Conservation (phyloP, 2,888 invertebrate species). For the Barypeithes pellucidus region DNA sequence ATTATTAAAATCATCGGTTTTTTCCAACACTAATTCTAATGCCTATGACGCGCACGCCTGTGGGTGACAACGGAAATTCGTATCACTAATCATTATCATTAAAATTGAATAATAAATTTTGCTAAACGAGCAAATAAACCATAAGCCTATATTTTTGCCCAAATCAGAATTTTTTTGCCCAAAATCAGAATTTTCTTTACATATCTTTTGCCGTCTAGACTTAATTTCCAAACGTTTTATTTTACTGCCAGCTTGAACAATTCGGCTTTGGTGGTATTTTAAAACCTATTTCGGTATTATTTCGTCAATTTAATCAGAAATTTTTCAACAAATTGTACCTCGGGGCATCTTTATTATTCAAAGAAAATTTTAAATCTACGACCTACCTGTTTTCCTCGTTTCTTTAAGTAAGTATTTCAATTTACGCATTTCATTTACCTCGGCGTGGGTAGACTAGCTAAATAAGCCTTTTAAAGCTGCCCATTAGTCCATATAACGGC, state of each 20-base stretch:
- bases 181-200: too few relatives aligned
- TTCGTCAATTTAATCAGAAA: slow-evolving; percentile 7
- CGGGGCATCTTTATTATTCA: slow-evolving; percentile 6
- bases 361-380: slow-evolving; percentile 18
- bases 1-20: too few relatives aligned
- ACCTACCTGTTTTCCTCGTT: slow-evolving; percentile 40
- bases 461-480: slow-evolving; percentile 48
- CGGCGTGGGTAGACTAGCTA: slow-evolving; percentile 45
- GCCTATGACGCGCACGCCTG: too few relatives aligned
- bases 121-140: too few relatives aligned
- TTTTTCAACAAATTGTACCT: slow-evolving; percentile 19
- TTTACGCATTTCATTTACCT: slow-evolving; percentile 48
- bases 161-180: too few relatives aligned
- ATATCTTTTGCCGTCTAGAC: too few relatives aligned
- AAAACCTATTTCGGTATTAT: not conserved
- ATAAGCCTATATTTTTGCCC: too few relatives aligned
- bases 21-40: too few relatives aligned
- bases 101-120: too few relatives aligned
- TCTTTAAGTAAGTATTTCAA: slow-evolving; percentile 46
- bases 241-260: not conserved
- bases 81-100: too few relatives aligned
- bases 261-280: not conserved
- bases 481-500: slow-evolving; percentile 45
- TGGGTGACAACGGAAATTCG: too few relatives aligned
- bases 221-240: not conserved